Base-by-base conservation (phyloP, 2,113 vertebrate genomes). In the Psilopsiagon aurifrons region DNA sequence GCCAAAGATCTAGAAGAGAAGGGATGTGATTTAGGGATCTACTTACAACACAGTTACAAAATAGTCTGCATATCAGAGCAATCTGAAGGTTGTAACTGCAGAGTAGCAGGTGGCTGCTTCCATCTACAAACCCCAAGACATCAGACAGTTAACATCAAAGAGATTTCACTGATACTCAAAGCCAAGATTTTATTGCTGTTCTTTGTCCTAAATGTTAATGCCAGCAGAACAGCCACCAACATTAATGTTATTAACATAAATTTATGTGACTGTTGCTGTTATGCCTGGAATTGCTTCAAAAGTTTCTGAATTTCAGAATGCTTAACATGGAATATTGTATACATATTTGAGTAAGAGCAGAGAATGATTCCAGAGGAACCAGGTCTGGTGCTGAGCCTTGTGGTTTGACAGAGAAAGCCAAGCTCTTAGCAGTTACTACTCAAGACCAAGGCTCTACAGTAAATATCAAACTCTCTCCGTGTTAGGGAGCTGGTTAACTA, bases 1-100 rank as follows among this genome's bases (percentile, higher is more conserved):
- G 95, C 99, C 99, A 66, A 99, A 99, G 95, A 99, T 98, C 99
- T 99, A 98, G 81, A 90, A 98, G 60, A 96, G 90, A 98, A 97
- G 88, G 90, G 92, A 85, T 62, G 70, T 27, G 51, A 67, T 73
- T 98, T 97, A 98, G 71, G 82, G 59, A 90, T 59, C 70, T 60
- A 66, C 39, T 95, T 64, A 71, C 22, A 94, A 55, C 88, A 71
- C 54, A 62, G 33, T 73, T 74, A 54, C 11, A 70, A 77, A 83
- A 64, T n/a, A 82, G 57, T 25, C 20, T 68, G 70, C 25, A n/a
- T 51, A 49, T 79, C 62, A 92, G 75, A 82, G 55, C 31, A 81
- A 22, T 57, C 75, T 64, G 86, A 73, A 82, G 24, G 49, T 55
- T 67, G 28, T 75, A 15, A 10, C 4, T 29, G 37, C 62, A 85